Conservation (phyloP, 1,140 invertebrate species). For the Bathynomus jamesi region DNA sequence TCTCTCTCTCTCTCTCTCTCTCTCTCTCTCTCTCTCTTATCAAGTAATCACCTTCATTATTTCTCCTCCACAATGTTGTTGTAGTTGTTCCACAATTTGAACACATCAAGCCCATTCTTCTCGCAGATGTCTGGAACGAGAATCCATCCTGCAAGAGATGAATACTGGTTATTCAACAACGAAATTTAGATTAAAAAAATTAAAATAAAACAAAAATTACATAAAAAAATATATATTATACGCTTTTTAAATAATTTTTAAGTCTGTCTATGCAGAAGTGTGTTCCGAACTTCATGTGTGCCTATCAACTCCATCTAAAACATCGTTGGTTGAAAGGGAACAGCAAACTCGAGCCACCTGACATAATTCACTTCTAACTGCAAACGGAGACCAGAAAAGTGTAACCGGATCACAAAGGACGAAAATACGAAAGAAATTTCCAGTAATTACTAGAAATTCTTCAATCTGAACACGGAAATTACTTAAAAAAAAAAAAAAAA, state of each 20-base stretch:
- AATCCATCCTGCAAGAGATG: constrained; percentile 34
- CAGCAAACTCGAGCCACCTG: too few species aligned
- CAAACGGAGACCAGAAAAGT: too few species aligned
- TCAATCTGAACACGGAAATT: background rate
- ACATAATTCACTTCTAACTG: too few species aligned
- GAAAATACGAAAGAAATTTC: too few species aligned
- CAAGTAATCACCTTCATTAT: constrained; percentile 87
- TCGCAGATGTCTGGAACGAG: constrained; percentile 50
- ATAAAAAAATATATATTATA: background rate
- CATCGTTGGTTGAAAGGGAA: too few species aligned
- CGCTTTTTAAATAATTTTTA: background rate
- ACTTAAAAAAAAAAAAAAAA: constrained; percentile 1
- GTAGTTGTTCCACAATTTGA: constrained; percentile 91
- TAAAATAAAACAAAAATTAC: background rate
- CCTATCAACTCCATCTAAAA: too few species aligned
- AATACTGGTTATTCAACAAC: background rate
- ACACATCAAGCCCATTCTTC: constrained; percentile 82
- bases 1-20: too few species aligned
- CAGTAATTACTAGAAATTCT: too few species aligned
- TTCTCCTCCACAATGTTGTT: constrained; percentile 92
- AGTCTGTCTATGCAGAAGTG: too few species aligned
- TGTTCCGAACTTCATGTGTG: too few species aligned
- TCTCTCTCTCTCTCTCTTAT: too few species aligned
- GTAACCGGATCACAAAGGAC: too few species aligned
- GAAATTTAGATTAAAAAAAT: background rate